Evolutionary conservation across 2,888 invertebrate genomes (phyloP).

Genomic region (Orthonevra nobilis): DNA sequence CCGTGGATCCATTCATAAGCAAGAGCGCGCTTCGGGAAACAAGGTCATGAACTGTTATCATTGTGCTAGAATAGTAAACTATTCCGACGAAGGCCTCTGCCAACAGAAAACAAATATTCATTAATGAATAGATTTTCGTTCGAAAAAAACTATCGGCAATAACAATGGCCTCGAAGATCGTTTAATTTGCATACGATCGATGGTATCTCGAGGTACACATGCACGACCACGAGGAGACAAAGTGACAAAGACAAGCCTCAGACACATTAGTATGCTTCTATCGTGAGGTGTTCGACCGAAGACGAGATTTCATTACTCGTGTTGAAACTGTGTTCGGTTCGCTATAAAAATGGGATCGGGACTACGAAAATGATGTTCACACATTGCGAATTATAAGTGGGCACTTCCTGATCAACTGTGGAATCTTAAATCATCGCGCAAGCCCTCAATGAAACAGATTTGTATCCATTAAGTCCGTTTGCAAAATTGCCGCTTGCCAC

Average conservation of each 20-base stretch:
- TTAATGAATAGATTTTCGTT: conserved; percentile 47
- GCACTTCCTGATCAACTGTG: conserved; percentile 21
- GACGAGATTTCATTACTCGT: conserved; percentile 22
- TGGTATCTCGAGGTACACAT: conserved; percentile 29
- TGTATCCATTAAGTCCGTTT: conserved; percentile 22
- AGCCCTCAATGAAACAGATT: too few relatives aligned
- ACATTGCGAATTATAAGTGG: conserved; percentile 5
- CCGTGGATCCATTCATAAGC: too few relatives aligned
- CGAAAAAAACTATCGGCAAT: not conserved
- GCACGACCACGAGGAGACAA: conserved; percentile 27
- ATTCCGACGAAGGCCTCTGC: conserved; percentile 7
- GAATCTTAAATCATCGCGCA: too few relatives aligned
- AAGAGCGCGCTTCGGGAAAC: too few relatives aligned
- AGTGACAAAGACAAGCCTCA: not conserved
- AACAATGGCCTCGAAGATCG: conserved; percentile 19
- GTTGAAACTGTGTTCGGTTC: conserved; percentile 14
- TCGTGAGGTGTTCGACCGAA: conserved; percentile 30
- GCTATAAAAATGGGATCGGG: conserved; percentile 26
- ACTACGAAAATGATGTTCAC: conserved; percentile 31
- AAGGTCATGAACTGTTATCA: conserved; percentile 13
- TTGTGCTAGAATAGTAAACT: conserved; percentile 40
- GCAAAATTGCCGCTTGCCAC: conserved; percentile 50
- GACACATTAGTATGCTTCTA: conserved; percentile 44
- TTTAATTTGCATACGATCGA: conserved; percentile 64
- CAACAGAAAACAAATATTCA: conserved; percentile 42